Percentiles rank a stretch among this genome's conserved stretches.
Conservation (phyloP, 2,113 vertebrate species). For the Willisornis vidua region DNA sequence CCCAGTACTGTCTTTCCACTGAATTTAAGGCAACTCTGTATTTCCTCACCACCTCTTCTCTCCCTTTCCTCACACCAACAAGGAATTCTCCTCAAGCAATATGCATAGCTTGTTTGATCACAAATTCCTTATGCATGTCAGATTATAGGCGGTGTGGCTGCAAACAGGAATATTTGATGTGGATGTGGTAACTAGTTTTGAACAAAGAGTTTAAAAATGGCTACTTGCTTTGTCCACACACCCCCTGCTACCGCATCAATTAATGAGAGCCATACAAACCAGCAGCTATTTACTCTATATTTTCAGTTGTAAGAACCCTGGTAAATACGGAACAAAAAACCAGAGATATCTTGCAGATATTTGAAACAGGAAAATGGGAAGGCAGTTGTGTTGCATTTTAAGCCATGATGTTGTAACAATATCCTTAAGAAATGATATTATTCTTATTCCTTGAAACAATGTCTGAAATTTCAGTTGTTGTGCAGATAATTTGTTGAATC, state of each 20-base stretch:
- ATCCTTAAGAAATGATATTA: not conserved
- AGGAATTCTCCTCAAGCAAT: not conserved
- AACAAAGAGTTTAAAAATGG: constrained; percentile 24
- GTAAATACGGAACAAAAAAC: constrained; percentile 10
- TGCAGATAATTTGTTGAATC: not conserved
- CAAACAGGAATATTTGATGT: constrained; percentile 18
- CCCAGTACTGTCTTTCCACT: not conserved
- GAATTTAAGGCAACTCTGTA: constrained; percentile 1
- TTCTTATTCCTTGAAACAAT: not conserved
- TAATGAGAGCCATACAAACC: not conserved
- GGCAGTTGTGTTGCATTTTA: not conserved
- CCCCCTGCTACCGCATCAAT: not conserved
- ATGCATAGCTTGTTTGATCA: not conserved
- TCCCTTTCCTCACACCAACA: not conserved
- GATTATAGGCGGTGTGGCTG: not conserved
- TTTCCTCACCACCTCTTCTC: not conserved
- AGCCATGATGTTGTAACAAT: not conserved
- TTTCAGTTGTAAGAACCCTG: constrained; percentile 12
- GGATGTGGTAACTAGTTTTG: constrained; percentile 15
- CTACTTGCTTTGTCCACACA: not conserved
- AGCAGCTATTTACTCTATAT: not conserved
- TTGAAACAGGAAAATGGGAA: not conserved
- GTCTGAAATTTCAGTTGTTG: not conserved
- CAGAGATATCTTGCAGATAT: not conserved
- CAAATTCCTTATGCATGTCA: not conserved